These are phyloP conservation scores for Nasonia oneida DNA, from an alignment of 2,888 invertebrate species.

Conservation along the genomic window DNA sequence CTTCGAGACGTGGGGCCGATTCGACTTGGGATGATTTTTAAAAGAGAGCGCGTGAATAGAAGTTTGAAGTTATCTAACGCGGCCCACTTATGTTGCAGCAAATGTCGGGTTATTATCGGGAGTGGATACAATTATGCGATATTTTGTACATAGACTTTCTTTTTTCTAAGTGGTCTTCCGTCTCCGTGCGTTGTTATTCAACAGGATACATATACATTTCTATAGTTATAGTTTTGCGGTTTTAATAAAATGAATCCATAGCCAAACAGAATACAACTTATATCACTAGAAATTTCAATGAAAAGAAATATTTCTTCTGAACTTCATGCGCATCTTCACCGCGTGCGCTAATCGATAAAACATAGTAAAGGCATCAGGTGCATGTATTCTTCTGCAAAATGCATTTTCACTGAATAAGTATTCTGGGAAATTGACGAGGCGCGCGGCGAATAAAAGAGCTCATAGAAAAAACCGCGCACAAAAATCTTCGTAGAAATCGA, in stretches of 20 bases:
- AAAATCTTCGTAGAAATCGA: conserved; percentile 12
- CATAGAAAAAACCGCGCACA: not conserved
- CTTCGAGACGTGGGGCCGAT: no score
- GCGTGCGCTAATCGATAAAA: not conserved
- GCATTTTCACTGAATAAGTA: conserved; percentile 11
- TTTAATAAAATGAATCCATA: no score
- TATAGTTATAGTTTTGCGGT: no score
- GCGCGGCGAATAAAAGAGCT: not conserved
- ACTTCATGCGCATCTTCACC: no score
- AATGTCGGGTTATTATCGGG: not conserved
- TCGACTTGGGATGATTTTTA: no score
- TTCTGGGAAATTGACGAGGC: not conserved
- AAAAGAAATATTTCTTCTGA: no score
- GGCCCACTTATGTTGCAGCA: not conserved
- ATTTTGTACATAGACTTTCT: not conserved
- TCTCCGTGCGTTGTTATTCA: not conserved
- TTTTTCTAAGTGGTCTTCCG: not conserved
- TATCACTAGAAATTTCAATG: no score
- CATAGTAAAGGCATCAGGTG: not conserved
- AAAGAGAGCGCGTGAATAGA: not conserved
- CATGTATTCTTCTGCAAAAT: not conserved
- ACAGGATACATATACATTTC: not conserved
- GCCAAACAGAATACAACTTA: no score
- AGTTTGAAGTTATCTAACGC: not conserved
- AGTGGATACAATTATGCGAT: not conserved